phyloP scores from a whole-genome alignment of 2,888 invertebrate species.

The Acanthosepion esculentum region DNA sequence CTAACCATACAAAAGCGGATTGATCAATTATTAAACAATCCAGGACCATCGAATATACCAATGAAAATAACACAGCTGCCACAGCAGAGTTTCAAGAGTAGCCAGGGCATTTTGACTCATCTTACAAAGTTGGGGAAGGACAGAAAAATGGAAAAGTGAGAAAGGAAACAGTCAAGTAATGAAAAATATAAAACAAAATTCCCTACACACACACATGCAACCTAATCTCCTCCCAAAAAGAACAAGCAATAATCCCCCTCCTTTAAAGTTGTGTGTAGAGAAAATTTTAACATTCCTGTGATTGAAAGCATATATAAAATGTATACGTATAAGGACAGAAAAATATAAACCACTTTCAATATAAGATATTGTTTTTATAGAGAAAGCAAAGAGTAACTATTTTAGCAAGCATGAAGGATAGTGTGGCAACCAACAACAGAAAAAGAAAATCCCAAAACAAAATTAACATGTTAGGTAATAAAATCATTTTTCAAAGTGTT shows the following conservation, averaged over 20 bases:
- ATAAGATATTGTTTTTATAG: not conserved
- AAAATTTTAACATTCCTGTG: constrained; percentile 33
- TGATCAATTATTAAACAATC: too few species aligned
- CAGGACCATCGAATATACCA: not conserved
- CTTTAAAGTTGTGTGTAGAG: not conserved
- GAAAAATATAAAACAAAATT: not conserved
- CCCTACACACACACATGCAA: constrained; percentile 25
- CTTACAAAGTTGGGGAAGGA: not conserved
- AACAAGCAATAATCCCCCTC: not conserved
- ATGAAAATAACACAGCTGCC: constrained; percentile 3
- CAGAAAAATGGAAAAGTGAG: not conserved
- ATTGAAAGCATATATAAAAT: constrained; percentile 11
- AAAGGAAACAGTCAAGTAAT: not conserved
- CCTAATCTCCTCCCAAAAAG: not conserved
- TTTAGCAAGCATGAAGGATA: not conserved
- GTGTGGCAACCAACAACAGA: constrained; percentile 3
- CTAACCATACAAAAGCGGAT: not conserved
- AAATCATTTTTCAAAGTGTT: constrained; percentile 9
- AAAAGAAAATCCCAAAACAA: not conserved
- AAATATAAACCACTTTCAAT: constrained; percentile 33
- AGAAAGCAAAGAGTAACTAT: constrained; percentile 22
- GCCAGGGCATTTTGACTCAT: not conserved
- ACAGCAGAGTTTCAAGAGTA: constrained; percentile 18
- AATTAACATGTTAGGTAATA: not conserved
- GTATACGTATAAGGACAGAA: not conserved